Percentiles rank a stretch among this genome's conserved stretches.
These are phyloP conservation scores for Parapsyche elsis DNA, from an alignment of 1,140 invertebrate genomes.

Conservation along the genomic window DNA sequence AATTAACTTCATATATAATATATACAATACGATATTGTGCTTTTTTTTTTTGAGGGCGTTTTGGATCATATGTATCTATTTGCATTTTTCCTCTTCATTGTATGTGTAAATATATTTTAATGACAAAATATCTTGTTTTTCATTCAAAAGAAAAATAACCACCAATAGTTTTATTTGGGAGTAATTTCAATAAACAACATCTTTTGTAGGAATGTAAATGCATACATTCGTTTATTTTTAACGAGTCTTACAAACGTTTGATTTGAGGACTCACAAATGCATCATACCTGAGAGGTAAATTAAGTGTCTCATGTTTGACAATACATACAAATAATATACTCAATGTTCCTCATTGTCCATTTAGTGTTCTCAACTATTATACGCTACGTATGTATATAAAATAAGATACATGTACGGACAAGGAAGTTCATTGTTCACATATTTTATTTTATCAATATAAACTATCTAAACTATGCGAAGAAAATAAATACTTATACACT, in stretches of 20 bases:
- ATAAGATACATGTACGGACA: conserved; percentile 41
- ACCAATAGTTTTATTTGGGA: neutral
- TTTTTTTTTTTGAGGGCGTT: too few species aligned
- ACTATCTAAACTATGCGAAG: conserved; percentile 35
- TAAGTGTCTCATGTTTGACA: neutral
- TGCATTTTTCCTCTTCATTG: conserved; percentile 8
- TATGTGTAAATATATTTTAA: conserved; percentile 28
- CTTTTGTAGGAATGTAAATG: neutral
- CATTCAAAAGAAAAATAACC: neutral
- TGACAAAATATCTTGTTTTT: neutral
- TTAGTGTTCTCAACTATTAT: neutral
- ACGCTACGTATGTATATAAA: neutral
- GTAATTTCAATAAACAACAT: neutral
- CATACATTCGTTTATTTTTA: neutral
- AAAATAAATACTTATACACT: conserved; percentile 52
- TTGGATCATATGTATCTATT: neutral
- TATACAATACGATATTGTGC: too few species aligned
- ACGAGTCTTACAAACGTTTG: conserved; percentile 13
- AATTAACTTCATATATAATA: too few species aligned
- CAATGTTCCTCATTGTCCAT: conserved; percentile 52
- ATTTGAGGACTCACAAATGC: conserved; percentile 18
- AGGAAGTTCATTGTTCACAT: conserved; percentile 48
- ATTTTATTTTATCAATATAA: conserved; percentile 5
- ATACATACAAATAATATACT: neutral
- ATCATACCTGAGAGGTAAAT: conserved; percentile 11